Percentiles rank a stretch among this genome's conserved stretches.
phyloP scores from a whole-genome alignment of 2,888 invertebrate species.

The Chaetogeoica ovagalla region DNA sequence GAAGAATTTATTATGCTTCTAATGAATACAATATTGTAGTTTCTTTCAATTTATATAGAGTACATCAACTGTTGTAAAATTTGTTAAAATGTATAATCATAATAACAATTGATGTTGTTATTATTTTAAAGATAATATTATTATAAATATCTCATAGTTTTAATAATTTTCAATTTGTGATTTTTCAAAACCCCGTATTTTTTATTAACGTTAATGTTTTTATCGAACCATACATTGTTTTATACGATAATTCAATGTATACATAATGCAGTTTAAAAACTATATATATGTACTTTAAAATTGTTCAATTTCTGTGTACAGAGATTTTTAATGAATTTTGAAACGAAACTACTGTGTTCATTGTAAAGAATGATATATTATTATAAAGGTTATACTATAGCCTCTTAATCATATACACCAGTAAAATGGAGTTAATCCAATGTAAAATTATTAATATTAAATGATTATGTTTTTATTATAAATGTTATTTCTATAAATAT shows the following conservation, averaged over 20 bases:
- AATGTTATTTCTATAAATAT: constrained; percentile 16
- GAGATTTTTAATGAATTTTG: constrained; percentile 49
- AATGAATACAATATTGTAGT: constrained; percentile 35
- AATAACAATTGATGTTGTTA: neutral
- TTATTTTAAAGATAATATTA: neutral
- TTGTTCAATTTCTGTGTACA: constrained; percentile 42
- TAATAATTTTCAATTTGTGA: constrained; percentile 41
- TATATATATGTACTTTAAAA: constrained; percentile 15
- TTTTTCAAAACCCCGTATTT: constrained; percentile 34
- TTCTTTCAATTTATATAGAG: constrained; percentile 20
- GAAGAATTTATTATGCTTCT: neutral
- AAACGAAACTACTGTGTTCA: constrained; percentile 52
- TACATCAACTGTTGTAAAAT: neutral
- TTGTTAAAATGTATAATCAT: neutral
- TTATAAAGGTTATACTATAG: constrained; percentile 48
- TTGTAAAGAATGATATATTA: constrained; percentile 36
- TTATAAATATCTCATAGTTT: constrained; percentile 30
- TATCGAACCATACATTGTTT: constrained; percentile 17
- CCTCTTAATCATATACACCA: constrained; percentile 31
- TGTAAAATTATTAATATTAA: constrained; percentile 45
- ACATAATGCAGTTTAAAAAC: constrained; percentile 15
- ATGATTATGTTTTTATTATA: constrained; percentile 47
- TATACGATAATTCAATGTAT: constrained; percentile 20
- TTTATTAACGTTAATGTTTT: constrained; percentile 51
- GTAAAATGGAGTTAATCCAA: constrained; percentile 32